Base-by-base conservation (phyloP, 1,140 invertebrate genomes). In the Caenorhabditis inopinata region DNA sequence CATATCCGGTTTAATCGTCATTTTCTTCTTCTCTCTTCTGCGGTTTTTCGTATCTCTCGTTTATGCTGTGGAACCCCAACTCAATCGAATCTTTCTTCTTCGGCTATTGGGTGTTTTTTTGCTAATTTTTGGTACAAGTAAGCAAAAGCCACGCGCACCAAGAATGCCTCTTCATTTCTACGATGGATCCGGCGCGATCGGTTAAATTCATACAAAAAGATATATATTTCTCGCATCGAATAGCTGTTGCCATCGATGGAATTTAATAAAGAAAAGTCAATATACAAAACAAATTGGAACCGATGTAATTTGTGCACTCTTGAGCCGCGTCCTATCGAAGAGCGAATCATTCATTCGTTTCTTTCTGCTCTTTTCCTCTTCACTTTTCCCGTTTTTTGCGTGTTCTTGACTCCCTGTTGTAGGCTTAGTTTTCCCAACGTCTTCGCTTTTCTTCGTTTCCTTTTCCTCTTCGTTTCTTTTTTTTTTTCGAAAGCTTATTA, bases 1-100 rank as follows among this genome's bases (percentile, higher is more conserved):
- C 58, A 68, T 25, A 68, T 68, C 58, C 58, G 58, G 58, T 68
- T 68, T 35, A 42, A 68, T 68, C 58, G 58, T 68, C 58, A 38
- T 68, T 32, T 68, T 42, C 38, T 42, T 14, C 29, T n/a, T 62
- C n/a, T 27, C 32, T 27, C 51, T 58, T n/a, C 58, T 21, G 35
- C 58, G 29, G 29, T 38, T 68, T 11, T 38, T 27, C 58, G 23
- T 68, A 68, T 68, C 32, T 68, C 58, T 68, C 51, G 29, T 42
- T 14, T 7, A 21, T n/a, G 58, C 32, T 68, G 29, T 68, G 29
- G 3, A 51, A 51, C 48, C 46, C 3, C 51, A 68, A 68, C 32
- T 18, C 58, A 68, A 68, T 68, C 58, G 58, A 32, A 29, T 18
- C 58, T 68, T 58, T 25, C 7, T 32, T 25, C 58, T n/a, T 32